Evolutionary conservation across 2,113 vertebrate genomes (phyloP).

Genomic region (Apistogramma diplotaenia): DNA sequence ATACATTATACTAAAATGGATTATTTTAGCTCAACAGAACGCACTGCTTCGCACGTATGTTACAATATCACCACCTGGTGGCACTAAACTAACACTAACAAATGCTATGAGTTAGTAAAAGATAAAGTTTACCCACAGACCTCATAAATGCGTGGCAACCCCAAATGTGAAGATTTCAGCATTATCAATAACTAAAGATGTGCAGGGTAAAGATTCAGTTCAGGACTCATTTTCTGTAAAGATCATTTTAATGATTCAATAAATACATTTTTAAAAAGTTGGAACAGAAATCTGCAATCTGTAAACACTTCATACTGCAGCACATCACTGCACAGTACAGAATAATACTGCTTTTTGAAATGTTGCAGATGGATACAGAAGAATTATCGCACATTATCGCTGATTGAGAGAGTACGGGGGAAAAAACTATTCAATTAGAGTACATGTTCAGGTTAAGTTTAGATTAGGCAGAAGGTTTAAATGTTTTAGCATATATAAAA

Average conservation of each 20-base stretch:
- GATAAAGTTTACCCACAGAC: neutral
- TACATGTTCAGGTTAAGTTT: neutral
- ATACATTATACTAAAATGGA: neutral
- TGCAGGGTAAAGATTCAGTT: neutral
- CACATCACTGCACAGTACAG: slow-evolving; percentile 37
- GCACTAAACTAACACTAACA: neutral
- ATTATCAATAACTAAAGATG: neutral
- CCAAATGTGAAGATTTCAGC: neutral
- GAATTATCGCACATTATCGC: neutral
- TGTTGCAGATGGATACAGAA: slow-evolving; percentile 22
- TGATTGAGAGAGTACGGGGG: neutral
- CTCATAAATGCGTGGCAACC: neutral
- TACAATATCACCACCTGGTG: slow-evolving; percentile 42
- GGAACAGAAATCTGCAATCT: slow-evolving; percentile 27
- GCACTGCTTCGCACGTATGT: neutral
- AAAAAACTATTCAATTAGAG: neutral
- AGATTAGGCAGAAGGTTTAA: neutral
- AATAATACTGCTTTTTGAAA: slow-evolving; percentile 60
- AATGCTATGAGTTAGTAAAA: neutral
- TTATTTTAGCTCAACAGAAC: neutral
- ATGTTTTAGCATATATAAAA: neutral
- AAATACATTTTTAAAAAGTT: slow-evolving; percentile 26
- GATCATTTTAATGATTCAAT: slow-evolving; percentile 42
- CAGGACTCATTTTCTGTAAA: slow-evolving; percentile 7
- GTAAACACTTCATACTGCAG: slow-evolving; percentile 49